phyloP scores from a whole-genome alignment of 1,140 invertebrate species.

The Acyrthosiphon pisum region DNA sequence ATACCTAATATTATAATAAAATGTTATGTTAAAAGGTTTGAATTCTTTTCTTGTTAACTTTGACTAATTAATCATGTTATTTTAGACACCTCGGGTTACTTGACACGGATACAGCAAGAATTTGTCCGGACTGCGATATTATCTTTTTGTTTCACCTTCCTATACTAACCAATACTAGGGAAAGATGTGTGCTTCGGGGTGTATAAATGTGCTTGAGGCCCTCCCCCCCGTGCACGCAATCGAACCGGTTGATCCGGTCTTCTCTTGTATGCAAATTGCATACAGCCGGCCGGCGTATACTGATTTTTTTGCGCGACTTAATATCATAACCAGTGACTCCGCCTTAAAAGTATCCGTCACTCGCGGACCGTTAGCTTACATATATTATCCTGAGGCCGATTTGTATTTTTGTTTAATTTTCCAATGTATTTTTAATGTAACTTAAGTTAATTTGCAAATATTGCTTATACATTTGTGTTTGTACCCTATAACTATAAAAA shows the following conservation, averaged over 20 bases:
- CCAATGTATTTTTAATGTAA: neutral
- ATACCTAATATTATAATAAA: neutral
- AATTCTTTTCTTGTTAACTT: neutral
- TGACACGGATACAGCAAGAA: neutral
- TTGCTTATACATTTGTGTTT: neutral
- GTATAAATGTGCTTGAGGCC: neutral
- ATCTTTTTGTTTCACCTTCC: neutral
- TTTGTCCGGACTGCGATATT: neutral
- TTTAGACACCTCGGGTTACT: neutral
- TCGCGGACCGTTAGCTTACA: constrained; percentile 12
- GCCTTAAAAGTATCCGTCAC: constrained; percentile 26
- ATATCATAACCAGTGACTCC: constrained; percentile 15
- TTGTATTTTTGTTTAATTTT: neutral
- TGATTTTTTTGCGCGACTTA: constrained; percentile 21
- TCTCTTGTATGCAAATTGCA: constrained; percentile 44
- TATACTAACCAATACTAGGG: neutral
- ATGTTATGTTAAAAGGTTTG: neutral
- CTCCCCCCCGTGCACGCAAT: neutral
- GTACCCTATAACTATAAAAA: neutral
- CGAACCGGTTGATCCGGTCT: constrained; percentile 52
- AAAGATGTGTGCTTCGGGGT: constrained; percentile 15
- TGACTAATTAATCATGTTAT: constrained; percentile 33
- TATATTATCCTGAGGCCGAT: neutral
- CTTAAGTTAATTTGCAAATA: neutral
- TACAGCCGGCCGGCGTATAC: neutral